Base-by-base conservation (phyloP, 2,113 vertebrate genomes). In the Siphamia tubifer region DNA sequence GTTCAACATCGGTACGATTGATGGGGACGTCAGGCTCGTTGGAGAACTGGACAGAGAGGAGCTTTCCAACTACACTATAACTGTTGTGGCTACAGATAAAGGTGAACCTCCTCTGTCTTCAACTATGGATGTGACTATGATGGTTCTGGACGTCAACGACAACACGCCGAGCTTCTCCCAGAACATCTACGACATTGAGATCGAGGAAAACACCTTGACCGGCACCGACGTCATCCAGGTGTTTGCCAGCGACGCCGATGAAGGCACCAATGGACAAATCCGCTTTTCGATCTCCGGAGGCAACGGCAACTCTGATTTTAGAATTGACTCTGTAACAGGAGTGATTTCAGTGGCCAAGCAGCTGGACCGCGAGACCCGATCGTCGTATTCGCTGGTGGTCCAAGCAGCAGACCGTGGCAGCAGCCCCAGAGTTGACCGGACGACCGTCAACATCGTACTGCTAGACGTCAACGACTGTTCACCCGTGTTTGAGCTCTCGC, bases 41-140 rank as follows among this genome's bases (percentile, higher is more conserved):
- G 97, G 95, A 5, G 96, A 96, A 36, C 93, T 99, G 0, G 97
- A 99, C 87, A 90, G 97, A 4, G 97, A 99, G 85, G 88, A 94
- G 0, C 74, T 94, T 32, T 92, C 95, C 31, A 97, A 96, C 78
- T 98, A 98, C 51, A 96, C 95, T 0, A 82, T 99, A 19, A 95
- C 94, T 0, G 89, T 98, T 10, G 84, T 99, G 28, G 97, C 96
- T 13, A 96, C 93, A 0, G 98, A 99, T 86, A 99, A 99, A 86
- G 98, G 98, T 0, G 92, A 95, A 15, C 96, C 96, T 0, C 40
- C 93, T 1, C 92, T 98, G 21, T 98, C 97, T 2, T 94, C 96
- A 0, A 93, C 92, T 4, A 90, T 93, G 2, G 95, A 98, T 3
- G 94, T 99, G 25, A 80, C 91, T 0, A 94, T 99, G 53, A 53